Conservation (phyloP, 2,888 invertebrate genomes). For the Ophion slaviceki region DNA sequence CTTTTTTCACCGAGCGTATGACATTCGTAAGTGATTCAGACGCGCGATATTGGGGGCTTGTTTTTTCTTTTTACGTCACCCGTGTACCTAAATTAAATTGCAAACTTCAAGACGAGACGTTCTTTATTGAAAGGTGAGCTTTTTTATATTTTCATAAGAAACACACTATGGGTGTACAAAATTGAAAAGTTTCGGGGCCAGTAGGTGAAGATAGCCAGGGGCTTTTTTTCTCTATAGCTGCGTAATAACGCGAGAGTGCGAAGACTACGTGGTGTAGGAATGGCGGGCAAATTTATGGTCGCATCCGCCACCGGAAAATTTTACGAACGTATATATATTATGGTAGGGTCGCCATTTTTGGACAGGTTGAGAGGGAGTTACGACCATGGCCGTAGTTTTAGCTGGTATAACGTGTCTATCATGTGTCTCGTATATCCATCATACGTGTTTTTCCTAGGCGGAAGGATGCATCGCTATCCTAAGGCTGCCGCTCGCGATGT, state of each 20-base stretch:
- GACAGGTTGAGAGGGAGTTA: neutral
- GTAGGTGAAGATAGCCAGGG: neutral
- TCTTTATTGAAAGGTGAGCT: neutral
- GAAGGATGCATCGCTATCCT: neutral
- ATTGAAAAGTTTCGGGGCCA: neutral
- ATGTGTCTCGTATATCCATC: neutral
- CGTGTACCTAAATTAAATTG: neutral
- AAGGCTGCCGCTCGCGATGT: too few species aligned
- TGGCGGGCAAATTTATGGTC: conserved; percentile 27
- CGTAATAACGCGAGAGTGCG: neutral
- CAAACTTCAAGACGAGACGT: neutral
- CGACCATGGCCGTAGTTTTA: conserved; percentile 8
- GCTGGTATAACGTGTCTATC: conserved; percentile 3
- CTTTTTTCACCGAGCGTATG: too few species aligned
- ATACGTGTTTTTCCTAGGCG: neutral
- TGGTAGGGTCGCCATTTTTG: neutral
- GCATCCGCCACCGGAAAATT: conserved; percentile 5
- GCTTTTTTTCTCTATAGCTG: neutral
- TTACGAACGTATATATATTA: neutral
- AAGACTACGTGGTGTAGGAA: conserved; percentile 15
- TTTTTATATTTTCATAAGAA: neutral
- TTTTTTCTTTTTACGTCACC: neutral
- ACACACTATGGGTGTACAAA: neutral
- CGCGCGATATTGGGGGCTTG: neutral
- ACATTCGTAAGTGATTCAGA: neutral